A percentile compares a stretch with the other conserved stretches of the same genome.
These are phyloP conservation scores for Palythoa caribaeorum DNA, from an alignment of 92 coral and sea anemone species.

Conservation along the genomic window DNA sequence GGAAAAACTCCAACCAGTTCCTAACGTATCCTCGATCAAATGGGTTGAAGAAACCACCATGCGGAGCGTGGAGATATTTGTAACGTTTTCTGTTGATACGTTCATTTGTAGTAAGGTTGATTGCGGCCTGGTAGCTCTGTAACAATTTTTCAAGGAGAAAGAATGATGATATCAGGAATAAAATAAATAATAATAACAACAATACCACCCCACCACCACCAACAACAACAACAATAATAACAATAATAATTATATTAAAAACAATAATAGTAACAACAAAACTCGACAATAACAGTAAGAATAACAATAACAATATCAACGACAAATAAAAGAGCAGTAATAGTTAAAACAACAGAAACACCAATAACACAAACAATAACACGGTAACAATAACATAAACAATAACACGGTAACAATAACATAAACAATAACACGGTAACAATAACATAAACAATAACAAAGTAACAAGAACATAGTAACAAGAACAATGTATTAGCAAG, in stretches of 20 bases:
- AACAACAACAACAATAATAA: neutral
- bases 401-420: neutral
- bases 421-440: too few species aligned
- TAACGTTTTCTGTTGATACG: conserved; percentile 92
- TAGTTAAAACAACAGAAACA: too few species aligned
- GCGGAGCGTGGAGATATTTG: conserved; percentile 79
- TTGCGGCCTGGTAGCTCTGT: conserved; percentile 81
- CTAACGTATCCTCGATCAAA: conserved; percentile 89
- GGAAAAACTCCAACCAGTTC: conserved; percentile 94
- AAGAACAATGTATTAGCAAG: too few species aligned
- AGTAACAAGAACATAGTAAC: too few species aligned
- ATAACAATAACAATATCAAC: too few species aligned
- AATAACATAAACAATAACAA: too few species aligned
- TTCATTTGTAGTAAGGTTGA: conserved; percentile 93
- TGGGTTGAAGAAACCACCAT: conserved; percentile 89
- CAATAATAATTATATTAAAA: neutral
- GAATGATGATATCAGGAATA: neutral
- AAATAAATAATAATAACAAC: neutral
- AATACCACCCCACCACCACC: neutral
- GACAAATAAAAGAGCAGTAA: too few species aligned
- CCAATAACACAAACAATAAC: too few species aligned
- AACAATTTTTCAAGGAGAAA: conserved; percentile 3
- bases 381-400: too few species aligned
- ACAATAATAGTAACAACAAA: too few species aligned
- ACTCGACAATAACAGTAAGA: too few species aligned